Percentiles rank a stretch among this genome's conserved stretches.
Evolutionary conservation across 2,888 invertebrate genomes (phyloP).

Genomic region (Germaria angustata): DNA sequence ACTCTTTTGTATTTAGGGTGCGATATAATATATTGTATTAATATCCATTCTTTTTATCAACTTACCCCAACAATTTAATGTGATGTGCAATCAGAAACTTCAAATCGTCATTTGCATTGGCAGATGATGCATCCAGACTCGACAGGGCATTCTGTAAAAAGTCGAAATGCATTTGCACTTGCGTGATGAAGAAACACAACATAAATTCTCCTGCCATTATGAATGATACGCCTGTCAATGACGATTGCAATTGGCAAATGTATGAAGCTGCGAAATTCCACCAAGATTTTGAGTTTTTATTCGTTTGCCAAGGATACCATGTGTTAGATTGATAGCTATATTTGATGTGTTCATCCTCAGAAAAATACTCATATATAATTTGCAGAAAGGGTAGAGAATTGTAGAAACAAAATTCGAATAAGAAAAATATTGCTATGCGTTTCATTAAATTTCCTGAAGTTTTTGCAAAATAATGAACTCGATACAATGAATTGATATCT

Average conservation of each 20-base stretch:
- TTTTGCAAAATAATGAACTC: constrained; percentile 67
- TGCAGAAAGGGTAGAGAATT: constrained; percentile 72
- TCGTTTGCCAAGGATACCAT: constrained; percentile 76
- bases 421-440: constrained; percentile 68
- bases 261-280: constrained; percentile 68
- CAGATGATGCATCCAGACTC: constrained; percentile 68
- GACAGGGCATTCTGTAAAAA: constrained; percentile 69
- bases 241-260: constrained; percentile 70
- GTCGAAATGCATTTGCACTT: constrained; percentile 74
- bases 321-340: constrained; percentile 74
- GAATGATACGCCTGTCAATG: constrained; percentile 69
- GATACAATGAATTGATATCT: constrained; percentile 24
- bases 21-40: too few relatives aligned
- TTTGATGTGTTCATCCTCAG: constrained; percentile 55
- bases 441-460: constrained; percentile 70
- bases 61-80: constrained; percentile 69
- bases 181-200: constrained; percentile 72
- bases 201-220: constrained; percentile 72
- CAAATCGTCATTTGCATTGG: constrained; percentile 68
- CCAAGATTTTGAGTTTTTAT: constrained; percentile 55
- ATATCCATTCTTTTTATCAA: too few relatives aligned
- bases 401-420: constrained; percentile 70
- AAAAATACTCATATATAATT: constrained; percentile 68
- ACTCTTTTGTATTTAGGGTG: too few relatives aligned
- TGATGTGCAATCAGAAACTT: constrained; percentile 72